Conservation (phyloP, 2,888 invertebrate species). For the Patella depressa region DNA sequence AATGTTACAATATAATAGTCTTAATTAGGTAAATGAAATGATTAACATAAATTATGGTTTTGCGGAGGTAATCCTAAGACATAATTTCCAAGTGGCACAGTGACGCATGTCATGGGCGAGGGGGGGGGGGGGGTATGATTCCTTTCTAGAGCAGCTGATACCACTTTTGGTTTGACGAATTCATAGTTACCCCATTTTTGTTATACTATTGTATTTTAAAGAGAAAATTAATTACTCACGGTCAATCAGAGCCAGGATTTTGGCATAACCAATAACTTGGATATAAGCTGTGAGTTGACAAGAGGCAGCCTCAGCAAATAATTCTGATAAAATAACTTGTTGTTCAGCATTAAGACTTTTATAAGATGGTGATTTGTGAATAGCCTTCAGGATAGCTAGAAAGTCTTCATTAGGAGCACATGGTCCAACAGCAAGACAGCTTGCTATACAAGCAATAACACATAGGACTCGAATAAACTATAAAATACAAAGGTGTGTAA, state of each 20-base stretch:
- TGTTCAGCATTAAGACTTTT: conserved; percentile 15
- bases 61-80: too few relatives aligned
- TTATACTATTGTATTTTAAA: too few relatives aligned
- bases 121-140: too few relatives aligned
- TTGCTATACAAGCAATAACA: background rate
- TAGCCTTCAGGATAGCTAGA: background rate
- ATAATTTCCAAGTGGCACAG: too few relatives aligned
- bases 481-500: background rate
- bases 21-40: too few relatives aligned
- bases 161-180: too few relatives aligned
- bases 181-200: too few relatives aligned
- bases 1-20: too few relatives aligned
- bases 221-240: conserved; percentile 9
- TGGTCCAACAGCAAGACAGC: conserved; percentile 13
- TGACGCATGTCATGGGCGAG: too few relatives aligned
- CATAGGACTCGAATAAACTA: background rate
- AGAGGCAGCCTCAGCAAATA: conserved; percentile 17
- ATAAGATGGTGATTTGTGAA: conserved; percentile 19
- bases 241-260: conserved; percentile 20
- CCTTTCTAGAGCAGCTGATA: too few relatives aligned
- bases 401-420: conserved; percentile 26
- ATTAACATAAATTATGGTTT: too few relatives aligned
- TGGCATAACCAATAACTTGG: conserved; percentile 13
- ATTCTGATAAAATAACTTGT: conserved; percentile 17
- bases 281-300: conserved; percentile 26